Conservation (phyloP, 64 coral and sea anemone genomes). For the Cladopsammia gracilis region DNA sequence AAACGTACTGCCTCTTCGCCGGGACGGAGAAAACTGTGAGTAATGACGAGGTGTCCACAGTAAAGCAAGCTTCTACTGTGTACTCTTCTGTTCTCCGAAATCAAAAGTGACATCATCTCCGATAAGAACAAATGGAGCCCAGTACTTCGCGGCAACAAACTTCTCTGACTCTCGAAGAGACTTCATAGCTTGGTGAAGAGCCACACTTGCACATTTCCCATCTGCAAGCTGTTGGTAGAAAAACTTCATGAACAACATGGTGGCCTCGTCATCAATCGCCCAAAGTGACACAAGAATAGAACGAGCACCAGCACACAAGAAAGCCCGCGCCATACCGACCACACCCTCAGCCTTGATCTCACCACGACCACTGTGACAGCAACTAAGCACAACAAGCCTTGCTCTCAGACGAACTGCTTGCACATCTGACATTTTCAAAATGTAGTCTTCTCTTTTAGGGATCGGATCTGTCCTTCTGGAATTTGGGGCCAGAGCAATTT, state of each 20-base stretch:
- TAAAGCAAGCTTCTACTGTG: too few relatives aligned
- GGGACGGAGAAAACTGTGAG: too few relatives aligned
- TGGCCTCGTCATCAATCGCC: constrained; percentile 23
- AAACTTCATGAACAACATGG: not conserved
- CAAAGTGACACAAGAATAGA: constrained; percentile 33
- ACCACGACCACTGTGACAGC: constrained; percentile 49
- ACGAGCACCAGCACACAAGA: constrained; percentile 13
- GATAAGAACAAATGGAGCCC: constrained; percentile 24
- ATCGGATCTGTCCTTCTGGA: not conserved
- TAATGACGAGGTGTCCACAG: too few relatives aligned
- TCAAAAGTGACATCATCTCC: constrained; percentile 31
- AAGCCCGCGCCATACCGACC: constrained; percentile 2
- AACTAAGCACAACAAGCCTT: constrained; percentile 39
- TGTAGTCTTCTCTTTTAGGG: constrained; percentile 40
- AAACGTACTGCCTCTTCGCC: too few relatives aligned
- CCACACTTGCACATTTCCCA: not conserved
- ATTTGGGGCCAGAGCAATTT: not conserved
- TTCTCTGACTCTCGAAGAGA: not conserved
- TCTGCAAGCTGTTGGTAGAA: not conserved
- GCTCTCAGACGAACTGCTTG: constrained; percentile 16
- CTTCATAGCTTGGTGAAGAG: constrained; percentile 5
- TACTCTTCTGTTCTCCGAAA: too few relatives aligned
- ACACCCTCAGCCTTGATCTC: not conserved
- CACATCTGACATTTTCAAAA: constrained; percentile 35
- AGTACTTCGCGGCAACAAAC: constrained; percentile 3